Evolutionary conservation across 2,113 vertebrate species (phyloP), one percentile per base, ranked within the genome.

Genomic region (Carassius carassius): DNA sequence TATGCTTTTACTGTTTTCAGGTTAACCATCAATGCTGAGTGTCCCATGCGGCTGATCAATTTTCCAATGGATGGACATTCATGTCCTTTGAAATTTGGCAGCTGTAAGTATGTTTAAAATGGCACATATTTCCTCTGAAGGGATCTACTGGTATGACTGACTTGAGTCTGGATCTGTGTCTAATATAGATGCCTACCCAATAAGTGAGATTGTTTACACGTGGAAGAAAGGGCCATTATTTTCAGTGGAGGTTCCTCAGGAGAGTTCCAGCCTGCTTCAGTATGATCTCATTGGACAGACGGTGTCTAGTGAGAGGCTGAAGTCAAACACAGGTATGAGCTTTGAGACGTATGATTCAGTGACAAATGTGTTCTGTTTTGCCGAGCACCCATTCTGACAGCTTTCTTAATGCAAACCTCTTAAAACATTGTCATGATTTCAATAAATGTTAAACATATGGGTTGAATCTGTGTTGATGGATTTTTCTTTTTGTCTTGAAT

Each of bases 211-310:
- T 2, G 92, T 96, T 67, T 96, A 96, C 89, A 95, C 94, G 0
- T 96, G 95, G 95, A 96, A 95, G 90, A 96, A 96, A 87, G 95
- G 95, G 1, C 94, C 95, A 0, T 84, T 91, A 37, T 93, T 93
- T 0, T 96, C 95, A 1, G 95, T 96, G 0, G 95, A 95, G 85
- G 94, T 96, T 23, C 95, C 95, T 1, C 89, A 94, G 84, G 95
- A 96, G 78, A 95, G 95, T 0, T 96, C 95, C 65, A 96, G 94
- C 83, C 86, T 96, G 80, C 90, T 96, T 21, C 95, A 96, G 90
- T 95, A 96, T n/a, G 95, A 96, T 88, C 94, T 96, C n/a, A 94
- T 95, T 1, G 95, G 95, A 21, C 95, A 95, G 89, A 95, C 94
- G 0, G 95, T 95, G 32, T 95, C 95, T 7, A 96, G 94, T 16